Percentiles rank a stretch among this genome's conserved stretches.
Conservation (phyloP, 2,888 invertebrate species). For the Hirtodrosophila trivittata region DNA sequence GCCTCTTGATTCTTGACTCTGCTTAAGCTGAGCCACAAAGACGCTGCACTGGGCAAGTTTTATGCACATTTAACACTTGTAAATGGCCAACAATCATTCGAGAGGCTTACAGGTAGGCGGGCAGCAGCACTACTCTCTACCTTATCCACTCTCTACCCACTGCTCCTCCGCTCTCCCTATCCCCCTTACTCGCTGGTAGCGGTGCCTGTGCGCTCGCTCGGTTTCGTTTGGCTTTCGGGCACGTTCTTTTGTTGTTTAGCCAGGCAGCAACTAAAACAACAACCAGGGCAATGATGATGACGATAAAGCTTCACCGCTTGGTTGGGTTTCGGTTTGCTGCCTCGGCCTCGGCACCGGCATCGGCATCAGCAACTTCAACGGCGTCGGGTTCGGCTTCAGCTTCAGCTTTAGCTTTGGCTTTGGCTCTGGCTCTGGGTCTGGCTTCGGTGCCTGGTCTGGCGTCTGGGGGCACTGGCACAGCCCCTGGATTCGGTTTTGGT, state of each 20-base stretch:
- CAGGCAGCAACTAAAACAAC: slow-evolving; percentile 32
- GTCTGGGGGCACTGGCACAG: slow-evolving; percentile 17
- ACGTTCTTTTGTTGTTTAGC: slow-evolving; percentile 44
- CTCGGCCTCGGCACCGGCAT: too few relatives aligned
- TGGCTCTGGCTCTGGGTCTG: slow-evolving; percentile 6
- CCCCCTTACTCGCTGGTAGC: background rate
- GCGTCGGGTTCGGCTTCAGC: too few relatives aligned
- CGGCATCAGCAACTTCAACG: too few relatives aligned
- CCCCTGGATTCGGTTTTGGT: slow-evolving; percentile 21
- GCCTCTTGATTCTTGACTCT: slow-evolving; percentile 1
- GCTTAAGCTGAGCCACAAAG: slow-evolving; percentile 6
- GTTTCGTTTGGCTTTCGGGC: slow-evolving; percentile 33
- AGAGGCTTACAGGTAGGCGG: slow-evolving; percentile 14
- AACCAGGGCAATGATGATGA: slow-evolving; percentile 25
- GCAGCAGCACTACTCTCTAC: background rate
- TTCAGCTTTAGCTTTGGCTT: too few relatives aligned
- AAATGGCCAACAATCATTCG: slow-evolving; percentile 51
- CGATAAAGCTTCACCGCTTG: slow-evolving; percentile 41
- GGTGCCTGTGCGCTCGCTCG: slow-evolving; percentile 11
- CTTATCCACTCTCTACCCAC: slow-evolving; percentile 2
- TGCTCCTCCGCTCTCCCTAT: background rate
- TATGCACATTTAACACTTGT: slow-evolving; percentile 68
- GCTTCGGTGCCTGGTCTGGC: background rate
- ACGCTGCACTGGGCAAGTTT: slow-evolving; percentile 31
- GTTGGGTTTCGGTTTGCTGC: slow-evolving; percentile 30